Base-by-base conservation (phyloP, 92 coral and sea anemone genomes). In the Zoanthus sansibaricus region DNA sequence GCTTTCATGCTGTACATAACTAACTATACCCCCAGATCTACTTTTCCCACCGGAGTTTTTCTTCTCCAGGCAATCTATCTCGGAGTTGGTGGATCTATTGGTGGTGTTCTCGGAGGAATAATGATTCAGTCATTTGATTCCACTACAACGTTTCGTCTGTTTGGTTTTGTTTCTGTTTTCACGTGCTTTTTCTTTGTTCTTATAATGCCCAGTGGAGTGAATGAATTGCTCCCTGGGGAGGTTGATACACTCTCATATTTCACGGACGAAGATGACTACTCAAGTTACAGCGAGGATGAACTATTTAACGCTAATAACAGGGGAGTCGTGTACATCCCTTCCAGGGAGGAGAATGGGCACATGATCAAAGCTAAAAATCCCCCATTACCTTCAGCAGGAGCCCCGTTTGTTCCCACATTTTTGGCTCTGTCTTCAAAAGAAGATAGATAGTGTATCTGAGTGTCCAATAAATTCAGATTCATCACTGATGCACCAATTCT, bases 281-380 rank as follows among this genome's bases (percentile, higher is more conserved):
- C 98, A 25, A 95, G 98, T 42, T 87, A 84, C 77, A 95, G 98
- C 72, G 98, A 95, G 49, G 98, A 95, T 18, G 98, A 95, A 56
- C 70, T 91, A 17, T 92, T 89, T 45, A 90, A 87, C 62, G 85
- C 79, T 64, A 88, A 71, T 37, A 55, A 82, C 68, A 87, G 85
- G 46, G 89, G 87, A 58, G 56, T 93, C 9, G 83, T 95, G 49
- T 93, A 93, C 83, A 48, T 88, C 11, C 96, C 96, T 5, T 86
- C 98, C 10, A 84, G 88, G 44, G 82, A 58, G 32, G 82, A 30
- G 30, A 69, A 56, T 9, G 92, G 89, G 77, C 89, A 89, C 55
- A 21, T 83, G 61, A 51, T 71, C 3, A 82, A 86, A 46, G 74
- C 54, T 3, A 87, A 87, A 69, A 93, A 91, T 52, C 37, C 71